phyloP scores from a whole-genome alignment of 2,888 invertebrate species.

The Antitype chi region DNA sequence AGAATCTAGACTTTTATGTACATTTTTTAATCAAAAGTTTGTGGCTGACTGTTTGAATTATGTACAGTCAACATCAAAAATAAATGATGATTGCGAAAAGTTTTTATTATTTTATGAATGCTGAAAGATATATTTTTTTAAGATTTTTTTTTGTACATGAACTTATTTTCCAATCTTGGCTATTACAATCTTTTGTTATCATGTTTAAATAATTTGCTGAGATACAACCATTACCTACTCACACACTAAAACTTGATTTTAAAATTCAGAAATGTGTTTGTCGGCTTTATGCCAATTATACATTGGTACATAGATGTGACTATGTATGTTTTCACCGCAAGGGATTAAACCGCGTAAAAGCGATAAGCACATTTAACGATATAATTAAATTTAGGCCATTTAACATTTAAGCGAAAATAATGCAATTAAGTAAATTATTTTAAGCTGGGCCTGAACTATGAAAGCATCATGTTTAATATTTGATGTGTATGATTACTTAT shows the following conservation, averaged over 20 bases:
- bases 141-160: background rate
- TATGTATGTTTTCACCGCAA: constrained; percentile 16
- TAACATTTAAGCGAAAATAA: constrained; percentile 31
- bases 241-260: background rate
- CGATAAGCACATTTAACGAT: constrained; percentile 23
- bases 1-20: constrained; percentile 41
- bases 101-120: background rate
- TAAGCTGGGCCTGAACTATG: constrained; percentile 2
- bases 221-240: background rate
- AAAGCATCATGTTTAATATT: background rate
- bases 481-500: background rate
- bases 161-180: background rate
- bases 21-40: constrained; percentile 45
- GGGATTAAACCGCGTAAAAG: constrained; percentile 2
- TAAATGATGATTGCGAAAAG: constrained; percentile 21
- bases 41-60: constrained; percentile 23
- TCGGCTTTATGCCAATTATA: background rate
- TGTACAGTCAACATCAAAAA: constrained; percentile 25
- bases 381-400: constrained; percentile 34
- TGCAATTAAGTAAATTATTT: constrained; percentile 37
- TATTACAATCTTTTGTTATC: background rate
- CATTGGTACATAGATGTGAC: background rate
- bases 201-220: background rate
- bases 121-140: background rate
- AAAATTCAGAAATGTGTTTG: background rate